Evolutionary conservation across 2,888 invertebrate genomes (phyloP).

Genomic region (Tetragnatha montana): DNA sequence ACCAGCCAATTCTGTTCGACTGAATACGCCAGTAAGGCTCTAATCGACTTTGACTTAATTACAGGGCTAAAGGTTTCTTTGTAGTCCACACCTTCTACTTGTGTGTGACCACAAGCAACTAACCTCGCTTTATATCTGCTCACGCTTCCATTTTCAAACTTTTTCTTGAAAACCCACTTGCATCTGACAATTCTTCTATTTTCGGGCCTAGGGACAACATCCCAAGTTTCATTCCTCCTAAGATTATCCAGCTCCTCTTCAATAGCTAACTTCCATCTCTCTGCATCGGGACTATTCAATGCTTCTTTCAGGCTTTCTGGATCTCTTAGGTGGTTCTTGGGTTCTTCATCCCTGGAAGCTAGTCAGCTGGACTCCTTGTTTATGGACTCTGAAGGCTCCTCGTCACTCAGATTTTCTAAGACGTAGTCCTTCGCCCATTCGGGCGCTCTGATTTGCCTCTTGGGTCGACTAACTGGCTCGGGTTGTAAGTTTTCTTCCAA

Average conservation of each 20-base stretch:
- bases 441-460: not conserved
- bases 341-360: no score
- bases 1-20: conserved; percentile 24
- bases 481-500: not conserved
- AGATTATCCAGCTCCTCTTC: conserved; percentile 65
- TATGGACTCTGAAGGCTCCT: no score
- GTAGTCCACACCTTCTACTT: conserved; percentile 20
- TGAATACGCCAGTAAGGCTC: conserved; percentile 12
- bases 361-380: no score
- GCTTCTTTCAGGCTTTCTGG: conserved; percentile 35
- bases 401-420: no score
- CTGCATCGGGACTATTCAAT: conserved; percentile 24
- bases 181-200: conserved; percentile 41
- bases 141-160: conserved; percentile 54
- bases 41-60: conserved; percentile 19
- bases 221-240: conserved; percentile 45
- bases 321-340: not conserved
- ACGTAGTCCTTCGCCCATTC: conserved; percentile 16
- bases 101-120: not conserved
- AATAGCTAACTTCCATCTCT: conserved; percentile 66
- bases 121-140: conserved; percentile 19
- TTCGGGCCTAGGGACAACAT: conserved; percentile 4
- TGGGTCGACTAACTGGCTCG: not conserved
- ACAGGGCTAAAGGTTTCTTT: conserved; percentile 8
- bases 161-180: conserved; percentile 66